Percentiles rank a stretch among this genome's conserved stretches.
These are phyloP conservation scores for Meganola albula DNA, from an alignment of 2,888 invertebrate genomes.

Conservation along the genomic window DNA sequence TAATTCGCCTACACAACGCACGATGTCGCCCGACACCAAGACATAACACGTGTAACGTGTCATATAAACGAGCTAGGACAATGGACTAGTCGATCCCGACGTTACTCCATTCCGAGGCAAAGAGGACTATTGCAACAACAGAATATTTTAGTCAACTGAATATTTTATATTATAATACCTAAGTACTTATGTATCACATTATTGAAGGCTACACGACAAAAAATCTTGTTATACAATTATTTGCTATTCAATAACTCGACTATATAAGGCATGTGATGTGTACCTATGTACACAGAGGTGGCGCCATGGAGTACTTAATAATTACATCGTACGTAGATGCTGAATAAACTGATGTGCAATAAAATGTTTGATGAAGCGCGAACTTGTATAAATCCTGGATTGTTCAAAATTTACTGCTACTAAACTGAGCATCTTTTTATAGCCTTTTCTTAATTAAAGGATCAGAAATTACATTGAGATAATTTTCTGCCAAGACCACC, in stretches of 20 bases:
- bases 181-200: constrained; percentile 30
- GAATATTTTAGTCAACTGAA: constrained; percentile 45
- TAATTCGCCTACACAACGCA: constrained; percentile 47
- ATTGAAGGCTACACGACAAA: constrained; percentile 33
- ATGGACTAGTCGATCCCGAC: constrained; percentile 53
- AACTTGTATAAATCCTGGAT: constrained; percentile 36
- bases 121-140: constrained; percentile 50
- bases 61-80: constrained; percentile 59
- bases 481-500: constrained; percentile 52
- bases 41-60: constrained; percentile 51
- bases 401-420: constrained; percentile 38
- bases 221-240: constrained; percentile 33
- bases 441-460: constrained; percentile 28
- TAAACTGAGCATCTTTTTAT: constrained; percentile 31
- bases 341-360: constrained; percentile 43
- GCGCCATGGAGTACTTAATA: constrained; percentile 50
- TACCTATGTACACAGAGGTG: constrained; percentile 37
- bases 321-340: constrained; percentile 37
- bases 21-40: constrained; percentile 35
- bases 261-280: constrained; percentile 26
- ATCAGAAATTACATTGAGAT: constrained; percentile 34
- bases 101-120: constrained; percentile 43
- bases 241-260: constrained; percentile 26
- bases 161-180: no score
- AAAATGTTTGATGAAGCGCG: constrained; percentile 43